These are phyloP conservation scores for Paradoxurus hermaphroditus DNA, from an alignment of 2,113 vertebrate genomes.

Conservation along the genomic window DNA sequence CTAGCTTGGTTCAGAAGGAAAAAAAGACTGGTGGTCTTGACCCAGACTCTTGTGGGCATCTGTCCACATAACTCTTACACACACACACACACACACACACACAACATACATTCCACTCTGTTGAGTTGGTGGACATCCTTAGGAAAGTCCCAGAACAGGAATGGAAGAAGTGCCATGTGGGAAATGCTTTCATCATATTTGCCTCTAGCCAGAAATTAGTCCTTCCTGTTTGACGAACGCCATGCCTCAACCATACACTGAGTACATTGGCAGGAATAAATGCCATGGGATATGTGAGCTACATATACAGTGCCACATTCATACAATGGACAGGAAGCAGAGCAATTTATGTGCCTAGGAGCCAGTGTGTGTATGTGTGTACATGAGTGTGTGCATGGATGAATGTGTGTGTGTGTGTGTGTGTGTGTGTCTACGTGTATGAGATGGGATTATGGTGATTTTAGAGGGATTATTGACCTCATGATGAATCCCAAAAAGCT, in stretches of 20 bases:
- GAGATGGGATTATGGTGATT: neutral
- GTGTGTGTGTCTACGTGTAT: neutral
- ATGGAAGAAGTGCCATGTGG: neutral
- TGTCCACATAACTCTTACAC: neutral
- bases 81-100: too few relatives aligned
- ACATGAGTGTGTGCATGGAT: neutral
- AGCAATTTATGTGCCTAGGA: too few relatives aligned
- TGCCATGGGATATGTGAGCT: fast-evolving
- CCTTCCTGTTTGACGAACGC: neutral
- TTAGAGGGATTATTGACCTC: neutral
- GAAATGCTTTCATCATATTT: neutral
- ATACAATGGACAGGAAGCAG: neutral
- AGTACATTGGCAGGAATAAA: neutral
- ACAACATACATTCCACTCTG: too few relatives aligned
- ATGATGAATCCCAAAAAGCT: neutral
- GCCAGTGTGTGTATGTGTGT: neutral
- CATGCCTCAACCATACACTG: too few relatives aligned
- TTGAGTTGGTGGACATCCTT: neutral
- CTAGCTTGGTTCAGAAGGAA: conserved; percentile 30
- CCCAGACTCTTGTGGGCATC: neutral
- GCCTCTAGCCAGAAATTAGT: neutral
- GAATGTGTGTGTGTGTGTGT: too few relatives aligned
- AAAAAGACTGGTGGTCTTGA: neutral
- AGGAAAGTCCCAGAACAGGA: fast-evolving
- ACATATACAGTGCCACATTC: fast-evolving